phyloP scores from a whole-genome alignment of 2,888 invertebrate species.

The Thalpophila matura region DNA sequence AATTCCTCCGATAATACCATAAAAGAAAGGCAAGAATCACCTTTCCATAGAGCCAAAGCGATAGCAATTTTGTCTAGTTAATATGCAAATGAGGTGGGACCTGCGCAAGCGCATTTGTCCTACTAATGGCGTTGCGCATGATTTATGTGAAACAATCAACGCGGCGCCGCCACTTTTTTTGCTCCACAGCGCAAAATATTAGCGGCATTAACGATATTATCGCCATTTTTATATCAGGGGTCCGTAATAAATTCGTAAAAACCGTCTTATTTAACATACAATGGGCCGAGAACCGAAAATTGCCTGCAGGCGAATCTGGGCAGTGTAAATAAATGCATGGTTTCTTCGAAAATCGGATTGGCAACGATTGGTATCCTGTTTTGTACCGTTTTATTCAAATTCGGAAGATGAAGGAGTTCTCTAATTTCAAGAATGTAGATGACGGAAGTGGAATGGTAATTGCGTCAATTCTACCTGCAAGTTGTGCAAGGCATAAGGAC shows the following conservation, averaged over 20 bases:
- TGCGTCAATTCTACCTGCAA: constrained; percentile 38
- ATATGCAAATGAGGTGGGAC: constrained; percentile 66
- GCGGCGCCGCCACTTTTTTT: constrained; percentile 61
- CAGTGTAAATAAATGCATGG: constrained; percentile 54
- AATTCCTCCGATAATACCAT: constrained; percentile 33
- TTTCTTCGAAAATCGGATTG: constrained; percentile 56
- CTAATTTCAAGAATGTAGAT: constrained; percentile 29
- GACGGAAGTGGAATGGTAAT: constrained; percentile 27
- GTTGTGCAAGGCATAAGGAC: constrained; percentile 31
- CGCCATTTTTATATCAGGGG: constrained; percentile 52
- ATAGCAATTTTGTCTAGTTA: constrained; percentile 64
- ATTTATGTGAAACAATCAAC: constrained; percentile 71
- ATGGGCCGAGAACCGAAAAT: constrained; percentile 50
- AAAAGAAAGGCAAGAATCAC: constrained; percentile 49
- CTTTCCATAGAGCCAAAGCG: constrained; percentile 35
- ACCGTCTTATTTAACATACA: constrained; percentile 58
- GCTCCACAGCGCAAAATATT: constrained; percentile 51
- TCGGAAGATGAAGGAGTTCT: constrained; percentile 10
- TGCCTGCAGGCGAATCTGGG: constrained; percentile 38
- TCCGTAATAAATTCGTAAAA: constrained; percentile 52
- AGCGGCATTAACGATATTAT: constrained; percentile 57
- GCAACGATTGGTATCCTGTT: constrained; percentile 47
- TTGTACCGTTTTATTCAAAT: constrained; percentile 57
- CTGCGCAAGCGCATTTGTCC: constrained; percentile 69
- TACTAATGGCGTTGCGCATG: constrained; percentile 69